Base-by-base conservation (phyloP, 2,888 invertebrate genomes). In the Trachelus troglodyta region DNA sequence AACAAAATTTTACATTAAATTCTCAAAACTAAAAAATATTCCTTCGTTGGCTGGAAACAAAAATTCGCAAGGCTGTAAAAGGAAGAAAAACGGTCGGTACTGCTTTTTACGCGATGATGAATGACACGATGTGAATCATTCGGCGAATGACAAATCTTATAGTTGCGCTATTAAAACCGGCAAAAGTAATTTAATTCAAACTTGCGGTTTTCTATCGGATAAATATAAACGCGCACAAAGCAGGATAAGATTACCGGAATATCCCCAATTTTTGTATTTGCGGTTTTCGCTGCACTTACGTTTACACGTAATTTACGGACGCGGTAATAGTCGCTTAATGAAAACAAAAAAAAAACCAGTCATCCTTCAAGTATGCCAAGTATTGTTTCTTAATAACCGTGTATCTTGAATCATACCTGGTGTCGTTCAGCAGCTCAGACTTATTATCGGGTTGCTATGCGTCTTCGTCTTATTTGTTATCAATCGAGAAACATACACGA, bases 291-390 rank as follows among this genome's bases (percentile, higher is more conserved):
- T 79, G 80, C 15, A 30, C 3, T 80, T 80, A 73, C 71, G 33
- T 23, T 56, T 11, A 31, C 75, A 75, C 71, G 71, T 9, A 79
- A 76, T 78, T 83, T 79, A 79, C 79, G 71, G 75, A 75, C 75
- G 79, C 75, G 56, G 77, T 80, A 83, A 83, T 81, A 77, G 69
- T 74, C 73, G 73, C 76, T 78, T 78, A 74, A 74, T 34, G 15
- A 35, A 74, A 35, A 74, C 9, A 12, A 12, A 35, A n/a, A n/a
- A 74, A 79, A 83, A 84, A 83, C 79, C 78, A 84, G 86, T 86
- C 87, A 86, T 86, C 85, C 86, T 86, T 85, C 85, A 81, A 80
- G 76, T 78, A 83, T 81, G 81, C 82, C 40, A 77, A 75, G 75
- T 83, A 85, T 86, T 84, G 81, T 85, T 83, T 83, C 80, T 86